Base-by-base conservation (phyloP, 2,113 vertebrate species). In the Picathartes gymnocephalus region DNA sequence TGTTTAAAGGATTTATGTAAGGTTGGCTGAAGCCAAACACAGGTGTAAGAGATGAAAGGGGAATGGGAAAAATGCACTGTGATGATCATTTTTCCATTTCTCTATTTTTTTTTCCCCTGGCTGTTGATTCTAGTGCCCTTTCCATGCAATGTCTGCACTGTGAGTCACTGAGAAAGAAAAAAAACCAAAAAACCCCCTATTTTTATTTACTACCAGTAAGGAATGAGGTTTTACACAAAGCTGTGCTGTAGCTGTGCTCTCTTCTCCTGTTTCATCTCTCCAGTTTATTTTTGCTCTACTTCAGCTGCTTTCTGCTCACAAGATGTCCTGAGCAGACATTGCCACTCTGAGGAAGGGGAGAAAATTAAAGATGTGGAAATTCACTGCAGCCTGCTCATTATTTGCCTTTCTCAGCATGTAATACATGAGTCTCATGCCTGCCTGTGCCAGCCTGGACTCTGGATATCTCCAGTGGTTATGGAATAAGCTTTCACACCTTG, bases 41-140 rank as follows among this genome's bases (percentile, higher is more conserved):
- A 98, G 98, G 98, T 98, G 97, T 98, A 97, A 92, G 97, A 98
- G 97, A 98, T 98, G 97, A 98, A 98, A 98, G 97, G 94, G 95
- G 82, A 97, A 96, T 95, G 95, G 97, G 96, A 97, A 95, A 96
- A 97, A 98, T 92, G 93, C 81, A 92, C 93, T 70, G 95, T 94
- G 95, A 95, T 87, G 97, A 97, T 97, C 83, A 84, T 97, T 98
- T 98, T 98, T 97, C 97, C 97, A 96, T 96, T 91, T 93, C 96
- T 96, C 72, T 91, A 37, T 15, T 21, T 93, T 94, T 93, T 93
- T 93, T 90, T 53, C 53, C 58, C 57, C 76, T 96, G 97, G 93
- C 97, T 96, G 83, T 87, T 96, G 93, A 95, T 97, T 97, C 90
- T 92, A 92, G 80, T 86, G 86, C 89, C 94, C 92, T 93, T 97